phyloP scores from a whole-genome alignment of 2,888 invertebrate species.

The Ariolimax columbianus region DNA sequence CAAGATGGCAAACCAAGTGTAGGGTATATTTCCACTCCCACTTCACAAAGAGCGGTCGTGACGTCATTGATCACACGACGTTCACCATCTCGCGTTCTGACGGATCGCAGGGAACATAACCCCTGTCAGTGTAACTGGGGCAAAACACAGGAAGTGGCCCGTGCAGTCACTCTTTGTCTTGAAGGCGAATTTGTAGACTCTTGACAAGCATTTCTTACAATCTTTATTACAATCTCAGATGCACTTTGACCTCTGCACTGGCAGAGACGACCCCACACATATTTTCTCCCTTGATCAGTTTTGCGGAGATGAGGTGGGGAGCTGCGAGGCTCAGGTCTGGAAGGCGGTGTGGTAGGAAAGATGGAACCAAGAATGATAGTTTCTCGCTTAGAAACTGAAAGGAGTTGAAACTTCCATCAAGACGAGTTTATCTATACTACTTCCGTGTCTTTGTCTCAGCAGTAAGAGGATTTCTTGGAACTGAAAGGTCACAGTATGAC shows the following conservation, averaged over 20 bases:
- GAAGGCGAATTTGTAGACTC: slow-evolving; percentile 8
- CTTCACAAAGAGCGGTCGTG: slow-evolving; percentile 11
- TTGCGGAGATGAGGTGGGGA: background rate
- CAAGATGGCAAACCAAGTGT: background rate
- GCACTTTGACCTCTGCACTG: slow-evolving; percentile 19
- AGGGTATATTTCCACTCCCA: background rate
- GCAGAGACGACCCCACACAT: slow-evolving; percentile 17
- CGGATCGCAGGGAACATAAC: slow-evolving; percentile 3
- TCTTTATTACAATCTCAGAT: slow-evolving; percentile 25
- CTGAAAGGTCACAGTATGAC: too few species aligned
- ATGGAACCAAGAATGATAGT: too few species aligned
- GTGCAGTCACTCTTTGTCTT: slow-evolving; percentile 27
- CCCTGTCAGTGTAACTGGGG: slow-evolving; percentile 1
- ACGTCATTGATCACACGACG: slow-evolving; percentile 15
- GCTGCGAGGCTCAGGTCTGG: too few species aligned
- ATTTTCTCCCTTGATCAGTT: background rate
- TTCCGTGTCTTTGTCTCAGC: too few species aligned
- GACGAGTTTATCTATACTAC: too few species aligned
- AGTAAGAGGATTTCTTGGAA: too few species aligned
- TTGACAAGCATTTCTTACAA: background rate
- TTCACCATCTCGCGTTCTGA: background rate
- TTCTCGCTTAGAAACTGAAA: too few species aligned
- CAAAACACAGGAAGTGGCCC: slow-evolving; percentile 33
- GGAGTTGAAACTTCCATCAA: too few species aligned
- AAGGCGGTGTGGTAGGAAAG: too few species aligned